Conservation (phyloP, 2,888 invertebrate species). For the Hymenopus coronatus region DNA sequence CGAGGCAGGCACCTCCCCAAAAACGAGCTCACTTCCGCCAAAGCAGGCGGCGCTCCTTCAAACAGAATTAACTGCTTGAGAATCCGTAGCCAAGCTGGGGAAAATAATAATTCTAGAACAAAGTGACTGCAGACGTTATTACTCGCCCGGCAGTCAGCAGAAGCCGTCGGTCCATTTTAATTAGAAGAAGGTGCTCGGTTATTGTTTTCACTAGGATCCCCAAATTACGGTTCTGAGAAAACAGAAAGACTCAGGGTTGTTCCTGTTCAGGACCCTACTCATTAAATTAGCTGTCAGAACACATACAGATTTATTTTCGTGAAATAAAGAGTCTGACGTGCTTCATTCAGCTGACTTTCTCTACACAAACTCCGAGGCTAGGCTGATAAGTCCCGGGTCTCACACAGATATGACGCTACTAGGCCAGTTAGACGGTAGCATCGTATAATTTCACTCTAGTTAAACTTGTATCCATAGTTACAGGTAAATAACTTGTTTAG, state of each 20-base stretch:
- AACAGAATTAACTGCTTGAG: neutral
- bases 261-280: neutral
- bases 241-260: neutral
- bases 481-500: too few relatives aligned
- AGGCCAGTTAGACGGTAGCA: too few relatives aligned
- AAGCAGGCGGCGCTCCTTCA: neutral
- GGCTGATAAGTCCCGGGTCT: too few relatives aligned
- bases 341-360: too few relatives aligned
- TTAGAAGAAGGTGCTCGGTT: neutral
- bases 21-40: neutral
- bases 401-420: too few relatives aligned
- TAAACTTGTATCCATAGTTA: too few relatives aligned
- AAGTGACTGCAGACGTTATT: neutral
- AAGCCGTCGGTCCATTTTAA: neutral
- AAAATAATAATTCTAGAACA: neutral
- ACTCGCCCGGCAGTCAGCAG: neutral
- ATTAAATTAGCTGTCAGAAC: neutral
- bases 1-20: neutral
- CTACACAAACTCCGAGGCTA: too few relatives aligned
- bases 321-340: too few relatives aligned
- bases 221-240: neutral
- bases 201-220: neutral
- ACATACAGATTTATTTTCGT: too few relatives aligned
- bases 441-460: too few relatives aligned
- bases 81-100: neutral